These are phyloP conservation scores for Oreamnos americanus DNA, from an alignment of 2,113 vertebrate species.

Conservation along the genomic window DNA sequence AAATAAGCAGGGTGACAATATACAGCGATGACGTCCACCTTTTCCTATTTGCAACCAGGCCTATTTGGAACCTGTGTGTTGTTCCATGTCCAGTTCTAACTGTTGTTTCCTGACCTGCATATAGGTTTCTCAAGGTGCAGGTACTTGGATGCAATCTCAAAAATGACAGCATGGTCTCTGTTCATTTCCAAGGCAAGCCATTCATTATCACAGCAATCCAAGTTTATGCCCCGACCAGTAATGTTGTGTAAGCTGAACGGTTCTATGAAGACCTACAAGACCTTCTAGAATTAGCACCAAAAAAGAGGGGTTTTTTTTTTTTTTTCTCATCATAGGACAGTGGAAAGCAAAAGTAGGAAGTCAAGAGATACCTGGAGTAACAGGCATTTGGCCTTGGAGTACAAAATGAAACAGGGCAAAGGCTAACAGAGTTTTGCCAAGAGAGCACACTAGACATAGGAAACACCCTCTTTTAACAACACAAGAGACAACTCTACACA, in stretches of 20 bases:
- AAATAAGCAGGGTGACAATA: too few relatives aligned
- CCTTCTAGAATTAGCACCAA: not conserved
- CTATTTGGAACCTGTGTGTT: too few relatives aligned
- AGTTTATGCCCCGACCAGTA: not conserved
- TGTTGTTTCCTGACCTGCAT: too few relatives aligned
- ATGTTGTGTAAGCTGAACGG: not conserved
- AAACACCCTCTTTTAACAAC: not conserved
- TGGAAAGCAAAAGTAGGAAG: not conserved
- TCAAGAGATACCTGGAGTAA: not conserved
- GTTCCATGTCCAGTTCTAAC: too few relatives aligned
- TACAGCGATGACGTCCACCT: accelerated
- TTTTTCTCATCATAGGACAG: not conserved
- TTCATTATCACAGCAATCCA: not conserved
- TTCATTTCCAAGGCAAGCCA: not conserved
- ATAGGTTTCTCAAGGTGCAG: too few relatives aligned
- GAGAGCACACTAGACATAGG: not conserved
- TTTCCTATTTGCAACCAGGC: too few relatives aligned
- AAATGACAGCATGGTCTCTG: not conserved
- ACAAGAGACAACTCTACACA: not conserved
- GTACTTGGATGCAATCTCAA: not conserved
- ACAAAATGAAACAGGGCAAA: not conserved
- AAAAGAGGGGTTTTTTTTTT: not conserved
- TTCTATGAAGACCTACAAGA: not conserved
- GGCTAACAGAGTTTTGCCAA: not conserved
- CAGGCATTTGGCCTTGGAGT: not conserved